Conservation (phyloP, 2,888 invertebrate species). For the Protonemura montana region DNA sequence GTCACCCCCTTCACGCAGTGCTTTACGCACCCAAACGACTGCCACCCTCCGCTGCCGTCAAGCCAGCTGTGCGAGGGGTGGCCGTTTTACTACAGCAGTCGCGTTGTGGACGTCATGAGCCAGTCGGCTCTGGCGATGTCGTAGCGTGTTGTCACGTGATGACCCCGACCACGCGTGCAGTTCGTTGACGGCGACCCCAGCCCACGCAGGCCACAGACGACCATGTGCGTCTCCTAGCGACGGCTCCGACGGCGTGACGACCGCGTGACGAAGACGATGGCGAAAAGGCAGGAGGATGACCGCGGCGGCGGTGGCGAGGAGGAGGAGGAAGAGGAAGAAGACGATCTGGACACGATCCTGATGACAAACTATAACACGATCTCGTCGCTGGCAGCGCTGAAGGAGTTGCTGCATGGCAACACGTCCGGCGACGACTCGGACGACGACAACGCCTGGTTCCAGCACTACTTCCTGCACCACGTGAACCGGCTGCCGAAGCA, state of each 20-base stretch:
- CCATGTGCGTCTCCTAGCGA: background rate
- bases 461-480: constrained; percentile 77
- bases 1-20: background rate
- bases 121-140: background rate
- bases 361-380: constrained; percentile 76
- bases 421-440: constrained; percentile 59
- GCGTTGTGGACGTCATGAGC: background rate
- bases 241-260: background rate
- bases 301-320: background rate
- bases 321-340: constrained; percentile 56
- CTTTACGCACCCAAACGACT: background rate
- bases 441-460: constrained; percentile 63
- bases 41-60: background rate
- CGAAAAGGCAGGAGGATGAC: constrained; percentile 22
- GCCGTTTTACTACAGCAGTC: background rate
- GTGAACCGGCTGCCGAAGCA: constrained; percentile 73
- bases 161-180: background rate
- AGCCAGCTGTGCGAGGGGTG: no score
- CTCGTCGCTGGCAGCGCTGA: constrained; percentile 71
- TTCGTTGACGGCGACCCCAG: background rate
- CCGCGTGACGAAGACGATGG: constrained; percentile 13
- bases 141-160: background rate
- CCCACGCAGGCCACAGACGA: background rate
- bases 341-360: constrained; percentile 70
- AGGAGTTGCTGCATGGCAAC: constrained; percentile 68